Evolutionary conservation across 2,113 vertebrate genomes (phyloP).

Genomic region (Oreotrochilus melanogaster): DNA sequence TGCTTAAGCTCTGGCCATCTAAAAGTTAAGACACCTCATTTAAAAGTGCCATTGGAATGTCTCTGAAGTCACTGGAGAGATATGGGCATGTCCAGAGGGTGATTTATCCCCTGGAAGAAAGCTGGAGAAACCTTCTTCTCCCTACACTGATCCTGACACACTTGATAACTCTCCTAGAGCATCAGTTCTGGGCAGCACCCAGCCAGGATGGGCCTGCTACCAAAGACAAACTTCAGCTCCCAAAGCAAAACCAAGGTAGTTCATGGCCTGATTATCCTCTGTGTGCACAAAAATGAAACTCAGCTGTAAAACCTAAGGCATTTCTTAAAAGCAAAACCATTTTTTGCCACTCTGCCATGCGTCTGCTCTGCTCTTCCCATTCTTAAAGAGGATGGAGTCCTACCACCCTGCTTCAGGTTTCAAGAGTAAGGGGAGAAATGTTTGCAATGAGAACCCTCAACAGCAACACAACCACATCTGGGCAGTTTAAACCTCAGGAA

Average conservation of each 20-base stretch:
- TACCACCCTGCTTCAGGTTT: not conserved
- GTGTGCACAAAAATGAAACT: not conserved
- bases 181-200: not conserved
- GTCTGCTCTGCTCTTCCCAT: not conserved
- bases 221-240: not conserved
- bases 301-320: not conserved
- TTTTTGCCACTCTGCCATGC: not conserved
- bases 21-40: not conserved
- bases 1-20: not conserved
- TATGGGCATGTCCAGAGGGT: not conserved
- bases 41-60: not conserved
- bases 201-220: not conserved
- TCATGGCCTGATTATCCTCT: not conserved
- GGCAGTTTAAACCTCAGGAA: not conserved
- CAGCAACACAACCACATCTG: rapidly evolving
- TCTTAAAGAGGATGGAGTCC: not conserved
- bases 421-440: not conserved
- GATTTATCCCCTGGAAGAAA: not conserved
- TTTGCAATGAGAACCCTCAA: not conserved
- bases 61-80: not conserved
- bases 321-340: not conserved
- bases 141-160: not conserved
- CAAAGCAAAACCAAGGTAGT: not conserved
- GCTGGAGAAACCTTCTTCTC: not conserved
- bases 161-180: no score